phyloP scores from a whole-genome alignment of 2,797 vertebrate species.

The Rhinoraja longicauda region DNA sequence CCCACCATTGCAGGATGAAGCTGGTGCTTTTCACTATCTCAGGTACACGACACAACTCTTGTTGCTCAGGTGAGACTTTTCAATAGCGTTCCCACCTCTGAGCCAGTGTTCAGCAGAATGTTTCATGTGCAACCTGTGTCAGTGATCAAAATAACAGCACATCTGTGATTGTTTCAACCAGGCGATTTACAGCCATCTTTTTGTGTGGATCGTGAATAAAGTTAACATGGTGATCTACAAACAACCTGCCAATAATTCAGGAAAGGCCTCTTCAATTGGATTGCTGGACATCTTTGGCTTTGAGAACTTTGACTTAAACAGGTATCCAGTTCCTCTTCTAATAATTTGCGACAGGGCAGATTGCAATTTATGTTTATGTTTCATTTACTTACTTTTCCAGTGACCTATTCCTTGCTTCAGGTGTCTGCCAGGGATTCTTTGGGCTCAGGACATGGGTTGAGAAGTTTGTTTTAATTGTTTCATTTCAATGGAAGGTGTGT shows the following conservation, averaged over 20 bases:
- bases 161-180: conserved; percentile 49
- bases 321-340: conserved; percentile 56
- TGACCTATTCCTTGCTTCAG: background rate
- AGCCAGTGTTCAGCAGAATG: too few relatives aligned
- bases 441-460: too few relatives aligned
- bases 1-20: too few relatives aligned
- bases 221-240: conserved; percentile 81
- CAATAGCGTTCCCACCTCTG: background rate
- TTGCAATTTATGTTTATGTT: background rate
- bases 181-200: conserved; percentile 87
- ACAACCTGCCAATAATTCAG: conserved; percentile 54
- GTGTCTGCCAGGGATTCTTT: background rate
- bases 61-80: background rate
- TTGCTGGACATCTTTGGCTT: conserved; percentile 96
- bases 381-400: background rate
- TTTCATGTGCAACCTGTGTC: background rate
- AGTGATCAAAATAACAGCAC: background rate
- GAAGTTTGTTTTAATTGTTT: background rate
- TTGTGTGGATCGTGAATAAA: conserved; percentile 89
- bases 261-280: conserved; percentile 67
- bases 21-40: too few relatives aligned
- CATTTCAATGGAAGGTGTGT: background rate
- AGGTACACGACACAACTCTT: background rate
- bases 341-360: background rate
- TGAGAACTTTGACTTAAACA: conserved; percentile 90